Evolutionary conservation across 1,140 invertebrate species (phyloP).

Genomic region (Euwallacea similis): DNA sequence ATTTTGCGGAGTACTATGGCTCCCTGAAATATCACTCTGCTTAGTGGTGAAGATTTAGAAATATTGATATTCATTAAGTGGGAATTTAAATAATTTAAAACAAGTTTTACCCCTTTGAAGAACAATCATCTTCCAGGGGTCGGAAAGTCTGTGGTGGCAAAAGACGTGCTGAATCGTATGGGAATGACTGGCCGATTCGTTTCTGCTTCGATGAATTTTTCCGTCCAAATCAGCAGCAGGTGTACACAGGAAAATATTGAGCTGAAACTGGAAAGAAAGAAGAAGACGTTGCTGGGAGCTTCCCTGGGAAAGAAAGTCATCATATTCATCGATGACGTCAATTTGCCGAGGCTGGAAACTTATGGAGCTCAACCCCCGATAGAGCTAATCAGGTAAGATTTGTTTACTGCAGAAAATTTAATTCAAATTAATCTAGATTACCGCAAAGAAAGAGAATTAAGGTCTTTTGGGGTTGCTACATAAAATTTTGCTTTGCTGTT

Average conservation of each 20-base stretch:
- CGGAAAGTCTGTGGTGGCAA: slow-evolving; percentile 83
- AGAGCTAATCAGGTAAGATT: slow-evolving; percentile 72
- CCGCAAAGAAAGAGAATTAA: no score
- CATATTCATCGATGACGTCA: slow-evolving; percentile 90
- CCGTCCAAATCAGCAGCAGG: slow-evolving; percentile 82
- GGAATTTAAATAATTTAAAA: no score
- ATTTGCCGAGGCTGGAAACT: slow-evolving; percentile 82
- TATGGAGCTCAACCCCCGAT: slow-evolving; percentile 90
- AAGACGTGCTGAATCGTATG: slow-evolving; percentile 70
- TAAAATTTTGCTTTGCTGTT: no score
- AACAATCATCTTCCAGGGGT: slow-evolving; percentile 64
- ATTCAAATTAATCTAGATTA: no score
- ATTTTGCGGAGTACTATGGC: no score
- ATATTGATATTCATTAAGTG: no score
- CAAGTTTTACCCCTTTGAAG: background rate
- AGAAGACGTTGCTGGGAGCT: slow-evolving; percentile 79
- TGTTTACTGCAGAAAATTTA: background rate
- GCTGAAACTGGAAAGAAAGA: slow-evolving; percentile 78
- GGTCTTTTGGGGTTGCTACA: no score
- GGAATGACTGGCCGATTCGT: slow-evolving; percentile 64
- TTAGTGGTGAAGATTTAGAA: no score
- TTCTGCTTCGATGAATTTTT: slow-evolving; percentile 81
- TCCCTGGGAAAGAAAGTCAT: slow-evolving; percentile 81
- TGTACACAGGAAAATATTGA: slow-evolving; percentile 81
- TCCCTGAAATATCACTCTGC: no score